Evolutionary conservation across 1,140 invertebrate species (phyloP).

Genomic region (Sitobion miscanthi): DNA sequence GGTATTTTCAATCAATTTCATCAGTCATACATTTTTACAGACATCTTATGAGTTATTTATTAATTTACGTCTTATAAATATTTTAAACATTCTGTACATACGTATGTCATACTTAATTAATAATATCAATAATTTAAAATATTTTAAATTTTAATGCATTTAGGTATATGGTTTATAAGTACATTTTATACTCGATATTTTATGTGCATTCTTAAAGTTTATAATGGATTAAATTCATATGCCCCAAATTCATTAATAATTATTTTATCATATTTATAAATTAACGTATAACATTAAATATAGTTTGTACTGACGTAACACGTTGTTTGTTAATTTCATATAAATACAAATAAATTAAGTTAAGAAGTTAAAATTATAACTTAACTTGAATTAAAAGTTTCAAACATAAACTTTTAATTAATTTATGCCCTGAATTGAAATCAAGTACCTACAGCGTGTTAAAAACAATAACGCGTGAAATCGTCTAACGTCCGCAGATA

Average conservation of each 20-base stretch:
- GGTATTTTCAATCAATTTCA: no score
- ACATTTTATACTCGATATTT: background rate
- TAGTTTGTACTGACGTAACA: background rate
- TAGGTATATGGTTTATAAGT: background rate
- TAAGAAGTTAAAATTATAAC: background rate
- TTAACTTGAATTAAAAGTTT: background rate
- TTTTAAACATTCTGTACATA: no score
- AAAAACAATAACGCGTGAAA: background rate
- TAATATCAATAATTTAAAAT: no score
- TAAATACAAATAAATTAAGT: background rate
- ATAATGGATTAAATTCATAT: background rate
- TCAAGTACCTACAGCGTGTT: background rate
- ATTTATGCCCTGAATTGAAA: background rate
- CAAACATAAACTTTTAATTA: background rate
- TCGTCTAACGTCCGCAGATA: background rate
- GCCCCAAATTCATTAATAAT: background rate
- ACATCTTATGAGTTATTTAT: no score
- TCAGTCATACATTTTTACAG: no score
- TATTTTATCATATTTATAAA: background rate
- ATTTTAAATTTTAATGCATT: no score
- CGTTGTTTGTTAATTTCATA: background rate
- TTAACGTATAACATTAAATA: no score
- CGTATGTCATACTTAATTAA: no score
- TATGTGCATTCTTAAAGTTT: background rate
- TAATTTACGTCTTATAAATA: no score